Conservation (phyloP, 1,140 invertebrate species). For the Diabrotica virgifera region DNA sequence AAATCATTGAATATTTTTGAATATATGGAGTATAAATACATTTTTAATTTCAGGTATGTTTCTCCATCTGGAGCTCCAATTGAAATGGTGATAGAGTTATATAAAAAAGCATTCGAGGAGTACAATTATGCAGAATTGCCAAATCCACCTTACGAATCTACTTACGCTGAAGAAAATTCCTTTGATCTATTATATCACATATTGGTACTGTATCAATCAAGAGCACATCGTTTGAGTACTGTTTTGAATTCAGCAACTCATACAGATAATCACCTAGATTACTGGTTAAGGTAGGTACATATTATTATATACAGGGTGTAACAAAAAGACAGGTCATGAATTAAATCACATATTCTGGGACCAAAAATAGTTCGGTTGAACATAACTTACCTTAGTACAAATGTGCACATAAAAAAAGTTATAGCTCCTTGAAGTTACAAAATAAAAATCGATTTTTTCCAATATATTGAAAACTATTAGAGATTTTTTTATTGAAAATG, state of each 20-base stretch:
- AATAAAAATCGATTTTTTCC: too few relatives aligned
- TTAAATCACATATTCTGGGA: too few relatives aligned
- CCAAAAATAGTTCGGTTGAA: too few relatives aligned
- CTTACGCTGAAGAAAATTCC: conserved; percentile 35
- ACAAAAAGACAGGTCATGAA: too few relatives aligned
- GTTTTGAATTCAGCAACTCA: conserved; percentile 74
- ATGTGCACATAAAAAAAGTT: too few relatives aligned
- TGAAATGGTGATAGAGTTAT: conserved; percentile 64
- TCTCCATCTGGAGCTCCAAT: conserved; percentile 61
- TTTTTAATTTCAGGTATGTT: conserved; percentile 30
- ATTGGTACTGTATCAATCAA: conserved; percentile 69
- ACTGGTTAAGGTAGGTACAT: conserved; percentile 62
- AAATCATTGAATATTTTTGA: neutral
- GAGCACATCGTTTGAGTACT: conserved; percentile 60
- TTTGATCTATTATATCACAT: conserved; percentile 83
- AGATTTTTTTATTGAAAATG: too few relatives aligned
- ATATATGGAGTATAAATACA: neutral
- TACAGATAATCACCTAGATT: conserved; percentile 78
- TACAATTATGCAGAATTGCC: conserved; percentile 55
- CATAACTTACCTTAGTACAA: too few relatives aligned
- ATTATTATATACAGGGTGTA: too few relatives aligned
- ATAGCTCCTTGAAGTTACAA: too few relatives aligned
- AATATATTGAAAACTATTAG: too few relatives aligned
- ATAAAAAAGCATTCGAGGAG: conserved; percentile 62
- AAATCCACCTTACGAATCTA: conserved; percentile 53